phyloP scores from a whole-genome alignment of 37 sponge, comb jelly and placozoan genomes.

The Haliclona indistincta region DNA sequence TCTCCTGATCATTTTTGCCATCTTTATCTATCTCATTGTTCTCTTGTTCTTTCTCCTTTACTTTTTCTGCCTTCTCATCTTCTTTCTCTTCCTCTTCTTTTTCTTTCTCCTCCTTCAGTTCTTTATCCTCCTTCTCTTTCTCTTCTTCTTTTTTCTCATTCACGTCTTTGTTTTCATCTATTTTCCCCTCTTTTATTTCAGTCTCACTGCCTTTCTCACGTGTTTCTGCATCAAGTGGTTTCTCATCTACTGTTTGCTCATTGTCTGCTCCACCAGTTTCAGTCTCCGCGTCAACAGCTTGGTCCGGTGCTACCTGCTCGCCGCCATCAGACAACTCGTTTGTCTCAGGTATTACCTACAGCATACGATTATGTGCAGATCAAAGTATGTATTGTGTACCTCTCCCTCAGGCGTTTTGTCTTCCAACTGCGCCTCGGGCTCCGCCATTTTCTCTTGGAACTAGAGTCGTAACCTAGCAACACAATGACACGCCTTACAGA shows the following conservation, averaged over 20 bases:
- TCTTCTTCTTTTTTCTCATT: background rate
- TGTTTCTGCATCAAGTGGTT: background rate
- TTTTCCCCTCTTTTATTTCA: background rate
- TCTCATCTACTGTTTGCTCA: background rate
- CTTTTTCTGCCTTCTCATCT: background rate
- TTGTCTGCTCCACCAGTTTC: background rate
- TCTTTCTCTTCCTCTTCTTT: background rate
- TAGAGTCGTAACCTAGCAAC: constrained; percentile 1
- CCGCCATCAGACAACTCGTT: too few species aligned
- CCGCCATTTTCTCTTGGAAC: too few species aligned
- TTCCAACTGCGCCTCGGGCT: too few species aligned
- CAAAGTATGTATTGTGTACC: too few species aligned
- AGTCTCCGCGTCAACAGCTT: background rate
- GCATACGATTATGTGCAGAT: too few species aligned
- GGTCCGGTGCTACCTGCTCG: too few species aligned
- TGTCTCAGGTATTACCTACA: too few species aligned
- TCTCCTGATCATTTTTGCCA: background rate
- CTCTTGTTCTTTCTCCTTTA: background rate
- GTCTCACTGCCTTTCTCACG: background rate
- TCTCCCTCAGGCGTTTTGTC: too few species aligned
- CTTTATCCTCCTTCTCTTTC: constrained; percentile 2
- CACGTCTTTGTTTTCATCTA: constrained; percentile 4
- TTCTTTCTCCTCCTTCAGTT: constrained; percentile 5
- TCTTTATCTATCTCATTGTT: background rate
- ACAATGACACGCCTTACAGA: background rate